Percentiles rank a stretch among this genome's conserved stretches.
Conservation (phyloP, 2,113 vertebrate genomes). For the Tupaia chinensis region DNA sequence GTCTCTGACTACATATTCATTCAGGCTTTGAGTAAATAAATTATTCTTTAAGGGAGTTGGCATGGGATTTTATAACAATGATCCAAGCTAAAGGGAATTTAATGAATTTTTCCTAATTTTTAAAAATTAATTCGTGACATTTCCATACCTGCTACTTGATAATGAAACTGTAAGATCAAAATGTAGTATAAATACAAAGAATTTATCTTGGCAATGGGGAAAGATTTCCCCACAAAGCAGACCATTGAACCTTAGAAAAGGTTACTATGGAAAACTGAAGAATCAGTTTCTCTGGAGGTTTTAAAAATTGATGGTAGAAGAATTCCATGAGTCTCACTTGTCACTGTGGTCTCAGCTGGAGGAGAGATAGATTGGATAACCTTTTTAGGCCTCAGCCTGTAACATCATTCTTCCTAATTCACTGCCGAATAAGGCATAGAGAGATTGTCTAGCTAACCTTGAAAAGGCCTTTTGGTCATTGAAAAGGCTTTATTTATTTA, state of each 20-base stretch:
- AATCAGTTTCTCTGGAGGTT: conserved; percentile 39
- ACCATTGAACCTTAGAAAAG: background rate
- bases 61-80: conserved; percentile 1
- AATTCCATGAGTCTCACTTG: background rate
- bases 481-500: background rate
- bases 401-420: background rate
- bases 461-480: conserved; percentile 42
- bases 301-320: background rate
- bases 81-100: background rate
- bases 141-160: background rate
- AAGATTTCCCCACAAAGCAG: conserved; percentile 43
- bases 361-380: conserved; percentile 2
- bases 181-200: background rate
- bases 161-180: conserved; percentile 20
- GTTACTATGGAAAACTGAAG: background rate
- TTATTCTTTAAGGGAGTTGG: background rate
- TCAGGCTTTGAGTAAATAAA: conserved; percentile 35
- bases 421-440: background rate
- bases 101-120: conserved; percentile 29
- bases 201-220: conserved; percentile 2
- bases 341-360: background rate
- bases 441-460: conserved; percentile 13
- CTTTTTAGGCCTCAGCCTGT: background rate
- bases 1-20: background rate
- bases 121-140: conserved; percentile 24